phyloP scores from a whole-genome alignment of 2,888 invertebrate genomes.

The Thereva unica region DNA sequence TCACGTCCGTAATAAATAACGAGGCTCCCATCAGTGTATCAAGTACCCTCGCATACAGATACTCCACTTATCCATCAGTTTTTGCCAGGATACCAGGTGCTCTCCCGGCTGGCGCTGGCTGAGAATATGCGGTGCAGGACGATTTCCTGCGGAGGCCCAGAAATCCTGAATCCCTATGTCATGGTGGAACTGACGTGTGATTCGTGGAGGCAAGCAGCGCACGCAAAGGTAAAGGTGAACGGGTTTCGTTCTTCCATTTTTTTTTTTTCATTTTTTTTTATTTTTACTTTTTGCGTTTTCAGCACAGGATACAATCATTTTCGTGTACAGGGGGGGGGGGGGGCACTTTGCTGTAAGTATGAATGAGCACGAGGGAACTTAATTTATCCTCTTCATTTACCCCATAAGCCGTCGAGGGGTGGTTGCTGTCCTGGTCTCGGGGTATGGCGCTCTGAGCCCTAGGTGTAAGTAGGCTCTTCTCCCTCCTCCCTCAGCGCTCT shows the following conservation, averaged over 20 bases:
- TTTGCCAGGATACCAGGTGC: slow-evolving; percentile 16
- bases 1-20: slow-evolving; percentile 34
- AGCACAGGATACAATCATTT: slow-evolving; percentile 24
- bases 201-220: background rate
- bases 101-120: background rate
- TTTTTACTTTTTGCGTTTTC: background rate
- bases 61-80: slow-evolving; percentile 32
- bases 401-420: background rate
- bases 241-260: too few relatives aligned
- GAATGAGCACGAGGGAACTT: slow-evolving; percentile 27
- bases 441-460: too few relatives aligned
- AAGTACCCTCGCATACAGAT: slow-evolving; percentile 28
- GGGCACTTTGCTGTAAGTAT: slow-evolving; percentile 23
- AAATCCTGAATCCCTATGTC: background rate
- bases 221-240: background rate
- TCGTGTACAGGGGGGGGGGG: background rate
- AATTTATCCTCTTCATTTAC: slow-evolving; percentile 30
- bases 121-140: background rate
- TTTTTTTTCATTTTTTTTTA: too few relatives aligned
- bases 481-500: too few relatives aligned
- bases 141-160: slow-evolving; percentile 5
- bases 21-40: slow-evolving; percentile 17
- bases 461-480: too few relatives aligned
- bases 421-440: too few relatives aligned
- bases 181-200: background rate